Evolutionary conservation across 2,797 vertebrate genomes (phyloP), one percentile per base, ranked within the genome.

Genomic region (Phrynocephalus forsythii): DNA sequence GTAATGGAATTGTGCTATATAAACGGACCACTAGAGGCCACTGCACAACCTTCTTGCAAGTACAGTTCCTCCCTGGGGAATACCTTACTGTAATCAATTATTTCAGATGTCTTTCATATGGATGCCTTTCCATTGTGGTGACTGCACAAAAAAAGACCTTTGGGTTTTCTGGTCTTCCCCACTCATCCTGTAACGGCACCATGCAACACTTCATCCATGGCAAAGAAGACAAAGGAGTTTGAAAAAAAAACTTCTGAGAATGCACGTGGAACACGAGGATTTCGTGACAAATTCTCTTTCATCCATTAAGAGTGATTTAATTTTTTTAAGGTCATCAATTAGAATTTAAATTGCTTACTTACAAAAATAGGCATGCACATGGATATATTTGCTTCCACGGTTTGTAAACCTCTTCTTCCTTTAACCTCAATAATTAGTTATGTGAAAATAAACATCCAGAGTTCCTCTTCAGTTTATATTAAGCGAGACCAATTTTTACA

Each of bases 1-100:
- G 22, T 73, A 72, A 30, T 73, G 5, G 8, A 48, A 13, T 92
- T 86, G 86, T 0, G 66, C 44, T 72, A 72, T 76, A 79, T 83
- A 86, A 1, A 72, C 15, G 10, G 73, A 78, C 94, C 95, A 92
- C 86, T 89, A 96, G 95, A 77, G 93, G 95, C 91, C 94, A 93
- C 88, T 73, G 85, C 0, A 94, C 13, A 63, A 78, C 94, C 85
- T 87, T 85, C 87, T 82, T 73, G 48, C 77, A 93, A 93, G 63
- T n/a, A 0, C 0, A 0, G 75, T 86, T 68, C 6, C 71, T 72
- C 79, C 76, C 68, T 3, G 5, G 50, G 71, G 63, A 88, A 83
- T 85, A 20, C 0, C 22, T 68, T 28, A 13, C 68, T 68, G 5
- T 10, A 44, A 56, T 0, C 76, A 79, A 1, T 16, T 26, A 0